These are phyloP conservation scores for Reinhardtius hippoglossoides DNA, from an alignment of 2,113 vertebrate species.

Conservation along the genomic window DNA sequence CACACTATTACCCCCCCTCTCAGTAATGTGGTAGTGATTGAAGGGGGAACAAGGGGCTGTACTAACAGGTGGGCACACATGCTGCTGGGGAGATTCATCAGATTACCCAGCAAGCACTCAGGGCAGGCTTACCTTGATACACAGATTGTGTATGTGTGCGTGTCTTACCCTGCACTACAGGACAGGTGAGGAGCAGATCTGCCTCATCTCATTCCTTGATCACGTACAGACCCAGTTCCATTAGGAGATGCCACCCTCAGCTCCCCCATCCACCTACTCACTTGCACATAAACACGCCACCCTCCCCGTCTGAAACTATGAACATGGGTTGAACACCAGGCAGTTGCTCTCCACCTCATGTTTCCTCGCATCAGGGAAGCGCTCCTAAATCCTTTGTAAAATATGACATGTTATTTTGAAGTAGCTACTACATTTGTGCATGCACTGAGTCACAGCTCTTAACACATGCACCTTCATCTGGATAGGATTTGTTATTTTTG, in stretches of 20 bases:
- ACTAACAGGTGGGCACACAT: slow-evolving; percentile 80
- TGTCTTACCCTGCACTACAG: slow-evolving; percentile 34
- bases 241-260: slow-evolving; percentile 51
- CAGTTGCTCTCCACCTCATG: slow-evolving; percentile 52
- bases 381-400: too few species aligned
- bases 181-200: slow-evolving; percentile 77
- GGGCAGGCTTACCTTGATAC: slow-evolving; percentile 57
- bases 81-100: slow-evolving; percentile 69
- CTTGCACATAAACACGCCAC: not conserved
- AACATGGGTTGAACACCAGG: slow-evolving; percentile 48
- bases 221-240: slow-evolving; percentile 73
- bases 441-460: slow-evolving; percentile 24
- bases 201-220: slow-evolving; percentile 79
- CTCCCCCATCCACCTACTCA: slow-evolving; percentile 22
- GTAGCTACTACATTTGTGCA: too few species aligned
- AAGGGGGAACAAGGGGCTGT: slow-evolving; percentile 69
- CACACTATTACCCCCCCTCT: slow-evolving; percentile 28
- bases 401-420: too few species aligned
- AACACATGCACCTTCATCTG: slow-evolving; percentile 14
- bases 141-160: slow-evolving; percentile 23
- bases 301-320: slow-evolving; percentile 20
- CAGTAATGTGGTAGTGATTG: slow-evolving; percentile 74
- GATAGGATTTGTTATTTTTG: not conserved
- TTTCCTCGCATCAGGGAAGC: slow-evolving; percentile 16
- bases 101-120: slow-evolving; percentile 74